Percentiles rank a stretch among this genome's conserved stretches.
phyloP scores from a whole-genome alignment of 2,113 vertebrate species.

The Engraulis encrasicolus region DNA sequence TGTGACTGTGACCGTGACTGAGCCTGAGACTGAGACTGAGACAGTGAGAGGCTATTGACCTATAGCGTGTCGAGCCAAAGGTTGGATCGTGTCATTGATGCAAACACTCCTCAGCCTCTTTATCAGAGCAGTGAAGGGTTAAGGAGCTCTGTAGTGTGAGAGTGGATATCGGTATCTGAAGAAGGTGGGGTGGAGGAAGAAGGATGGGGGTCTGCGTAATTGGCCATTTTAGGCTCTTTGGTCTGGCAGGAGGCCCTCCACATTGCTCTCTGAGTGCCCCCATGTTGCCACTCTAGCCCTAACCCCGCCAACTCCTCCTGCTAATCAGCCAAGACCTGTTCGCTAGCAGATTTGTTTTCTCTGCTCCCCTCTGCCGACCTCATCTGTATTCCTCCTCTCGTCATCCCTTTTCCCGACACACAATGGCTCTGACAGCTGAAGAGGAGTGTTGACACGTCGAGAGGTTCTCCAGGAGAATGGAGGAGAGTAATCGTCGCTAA shows the following conservation, averaged over 20 bases:
- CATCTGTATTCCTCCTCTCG: constrained; percentile 65
- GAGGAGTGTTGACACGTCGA: constrained; percentile 56
- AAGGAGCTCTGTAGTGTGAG: constrained; percentile 51
- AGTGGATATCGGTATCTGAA: constrained; percentile 62
- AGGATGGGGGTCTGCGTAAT: constrained; percentile 34
- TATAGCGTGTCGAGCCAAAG: constrained; percentile 14
- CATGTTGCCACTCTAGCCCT: constrained; percentile 51
- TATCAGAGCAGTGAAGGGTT: constrained; percentile 55
- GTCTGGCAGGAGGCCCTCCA: constrained; percentile 51
- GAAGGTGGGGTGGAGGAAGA: constrained; percentile 38
- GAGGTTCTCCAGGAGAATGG: constrained; percentile 31
- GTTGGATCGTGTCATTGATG: background rate
- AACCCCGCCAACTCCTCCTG: constrained; percentile 59
- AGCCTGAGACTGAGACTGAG: background rate
- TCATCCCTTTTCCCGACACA: background rate
- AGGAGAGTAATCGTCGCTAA: background rate
- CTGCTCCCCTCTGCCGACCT: constrained; percentile 53
- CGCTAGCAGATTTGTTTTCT: constrained; percentile 75
- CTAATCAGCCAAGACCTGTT: constrained; percentile 57
- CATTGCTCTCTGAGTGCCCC: background rate
- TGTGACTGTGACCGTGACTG: too few species aligned
- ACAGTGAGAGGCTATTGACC: constrained; percentile 52
- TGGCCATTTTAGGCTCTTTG: constrained; percentile 63
- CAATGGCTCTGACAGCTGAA: constrained; percentile 43
- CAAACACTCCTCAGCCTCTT: constrained; percentile 6